Evolutionary conservation across 2,888 invertebrate species (phyloP).

Genomic region (Linnaemya tessellans): DNA sequence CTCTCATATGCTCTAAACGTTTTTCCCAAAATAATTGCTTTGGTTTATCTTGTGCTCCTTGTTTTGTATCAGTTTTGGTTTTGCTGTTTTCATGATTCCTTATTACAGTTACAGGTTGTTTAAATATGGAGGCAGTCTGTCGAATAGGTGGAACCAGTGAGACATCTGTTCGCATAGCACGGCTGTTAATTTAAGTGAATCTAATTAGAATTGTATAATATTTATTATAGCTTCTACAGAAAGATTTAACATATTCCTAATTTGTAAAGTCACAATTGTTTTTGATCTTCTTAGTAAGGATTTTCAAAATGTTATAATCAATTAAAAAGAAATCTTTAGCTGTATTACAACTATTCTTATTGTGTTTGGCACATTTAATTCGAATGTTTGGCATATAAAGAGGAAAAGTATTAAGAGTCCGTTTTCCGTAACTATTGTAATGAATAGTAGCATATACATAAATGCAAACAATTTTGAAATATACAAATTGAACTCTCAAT

Average conservation of each 20-base stretch:
- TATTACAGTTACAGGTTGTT: slow-evolving; percentile 98
- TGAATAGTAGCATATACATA: too few relatives aligned
- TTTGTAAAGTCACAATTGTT: slow-evolving; percentile 19
- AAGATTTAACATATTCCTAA: slow-evolving; percentile 1
- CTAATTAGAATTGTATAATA: slow-evolving; percentile 72
- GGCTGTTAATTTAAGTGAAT: slow-evolving; percentile 83
- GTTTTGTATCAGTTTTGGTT: slow-evolving; percentile 95
- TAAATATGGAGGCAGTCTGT: slow-evolving; percentile 99
- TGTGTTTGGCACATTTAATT: background rate
- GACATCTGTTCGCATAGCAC: slow-evolving; percentile 93
- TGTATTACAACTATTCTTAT: background rate
- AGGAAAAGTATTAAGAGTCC: background rate
- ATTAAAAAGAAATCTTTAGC: background rate
- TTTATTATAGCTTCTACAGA: background rate
- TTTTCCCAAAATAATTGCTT: slow-evolving; percentile 93
- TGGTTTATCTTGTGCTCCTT: slow-evolving; percentile 95
- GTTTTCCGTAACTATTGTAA: too few relatives aligned
- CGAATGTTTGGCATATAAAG: background rate
- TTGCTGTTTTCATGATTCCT: slow-evolving; percentile 95
- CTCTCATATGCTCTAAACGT: slow-evolving; percentile 90
- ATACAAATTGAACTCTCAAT: too few relatives aligned
- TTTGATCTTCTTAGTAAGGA: too few relatives aligned
- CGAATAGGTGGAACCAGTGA: slow-evolving; percentile 96
- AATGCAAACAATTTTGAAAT: too few relatives aligned
- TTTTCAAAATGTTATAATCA: too few relatives aligned